These are phyloP conservation scores for Coracopsis vasa DNA, from an alignment of 2,113 vertebrate species.

Conservation along the genomic window DNA sequence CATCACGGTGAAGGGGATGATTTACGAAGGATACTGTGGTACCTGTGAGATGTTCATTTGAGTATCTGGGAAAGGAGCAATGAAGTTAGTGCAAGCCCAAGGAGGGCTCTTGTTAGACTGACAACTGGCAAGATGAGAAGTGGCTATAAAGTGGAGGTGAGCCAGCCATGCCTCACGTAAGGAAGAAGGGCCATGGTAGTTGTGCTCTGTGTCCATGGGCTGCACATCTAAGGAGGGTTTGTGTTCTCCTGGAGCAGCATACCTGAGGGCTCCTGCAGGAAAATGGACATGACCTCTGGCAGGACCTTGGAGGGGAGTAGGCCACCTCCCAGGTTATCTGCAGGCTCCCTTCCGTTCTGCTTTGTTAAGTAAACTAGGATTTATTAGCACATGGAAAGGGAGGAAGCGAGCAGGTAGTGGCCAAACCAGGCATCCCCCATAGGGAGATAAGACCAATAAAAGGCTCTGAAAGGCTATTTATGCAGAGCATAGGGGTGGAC, in stretches of 20 bases:
- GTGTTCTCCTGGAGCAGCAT: not conserved
- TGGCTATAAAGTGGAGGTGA: not conserved
- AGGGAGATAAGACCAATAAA: not conserved
- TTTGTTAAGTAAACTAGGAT: not conserved
- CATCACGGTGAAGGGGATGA: accelerated
- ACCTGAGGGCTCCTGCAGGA: not conserved
- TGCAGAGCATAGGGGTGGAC: not conserved
- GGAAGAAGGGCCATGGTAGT: not conserved
- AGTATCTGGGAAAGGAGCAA: not conserved
- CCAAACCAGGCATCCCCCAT: not conserved
- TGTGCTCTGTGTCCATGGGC: not conserved
- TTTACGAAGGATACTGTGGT: accelerated
- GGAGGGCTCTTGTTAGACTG: not conserved
- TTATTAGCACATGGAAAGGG: not conserved
- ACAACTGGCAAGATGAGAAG: not conserved
- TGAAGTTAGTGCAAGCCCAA: not conserved
- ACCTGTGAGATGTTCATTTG: not conserved
- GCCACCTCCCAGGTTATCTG: not conserved
- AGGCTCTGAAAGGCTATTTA: not conserved
- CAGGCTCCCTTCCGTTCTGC: not conserved
- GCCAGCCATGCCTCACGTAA: accelerated
- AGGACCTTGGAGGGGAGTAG: not conserved
- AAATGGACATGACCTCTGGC: not conserved
- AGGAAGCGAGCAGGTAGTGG: not conserved
- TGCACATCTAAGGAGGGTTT: accelerated